phyloP scores from a whole-genome alignment of 2,113 vertebrate species.

The Casuarius casuarius region DNA sequence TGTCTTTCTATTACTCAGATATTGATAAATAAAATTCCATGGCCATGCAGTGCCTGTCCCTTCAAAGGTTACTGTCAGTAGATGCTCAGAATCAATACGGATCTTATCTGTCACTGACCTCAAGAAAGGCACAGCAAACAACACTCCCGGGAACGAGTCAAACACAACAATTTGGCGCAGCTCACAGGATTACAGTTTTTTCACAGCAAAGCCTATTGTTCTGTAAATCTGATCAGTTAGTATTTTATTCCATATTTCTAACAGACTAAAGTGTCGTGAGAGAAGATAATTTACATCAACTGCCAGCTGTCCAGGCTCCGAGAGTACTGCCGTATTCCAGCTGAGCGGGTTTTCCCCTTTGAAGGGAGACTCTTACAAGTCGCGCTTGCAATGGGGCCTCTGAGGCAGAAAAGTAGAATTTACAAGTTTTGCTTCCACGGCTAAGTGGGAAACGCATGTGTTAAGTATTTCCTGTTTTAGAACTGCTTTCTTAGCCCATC shows the following conservation, averaged over 20 bases:
- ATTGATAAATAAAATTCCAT: conserved; percentile 86
- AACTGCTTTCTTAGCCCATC: neutral
- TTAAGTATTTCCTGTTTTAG: neutral
- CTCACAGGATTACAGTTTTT: neutral
- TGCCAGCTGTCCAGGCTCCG: neutral
- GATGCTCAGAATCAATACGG: conserved; percentile 69
- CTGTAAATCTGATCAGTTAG: neutral
- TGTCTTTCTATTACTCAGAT: conserved; percentile 86
- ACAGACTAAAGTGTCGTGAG: neutral
- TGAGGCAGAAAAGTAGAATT: neutral
- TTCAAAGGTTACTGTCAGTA: conserved; percentile 76
- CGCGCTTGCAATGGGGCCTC: neutral
- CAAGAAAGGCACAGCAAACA: conserved; percentile 41
- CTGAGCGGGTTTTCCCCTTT: neutral
- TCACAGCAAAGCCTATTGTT: neutral
- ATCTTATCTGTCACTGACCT: conserved; percentile 79
- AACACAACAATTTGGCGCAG: accelerated
- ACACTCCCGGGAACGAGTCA: neutral
- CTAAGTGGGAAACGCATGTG: neutral
- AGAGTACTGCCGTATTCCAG: accelerated
- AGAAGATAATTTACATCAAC: neutral
- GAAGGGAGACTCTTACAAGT: neutral
- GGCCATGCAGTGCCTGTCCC: conserved; percentile 79
- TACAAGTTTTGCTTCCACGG: neutral
- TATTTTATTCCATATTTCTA: neutral